A percentile compares a stretch with the other conserved stretches of the same genome.
Evolutionary conservation across 2,888 invertebrate species (phyloP).

Genomic region (Euplagia quadripunctaria): DNA sequence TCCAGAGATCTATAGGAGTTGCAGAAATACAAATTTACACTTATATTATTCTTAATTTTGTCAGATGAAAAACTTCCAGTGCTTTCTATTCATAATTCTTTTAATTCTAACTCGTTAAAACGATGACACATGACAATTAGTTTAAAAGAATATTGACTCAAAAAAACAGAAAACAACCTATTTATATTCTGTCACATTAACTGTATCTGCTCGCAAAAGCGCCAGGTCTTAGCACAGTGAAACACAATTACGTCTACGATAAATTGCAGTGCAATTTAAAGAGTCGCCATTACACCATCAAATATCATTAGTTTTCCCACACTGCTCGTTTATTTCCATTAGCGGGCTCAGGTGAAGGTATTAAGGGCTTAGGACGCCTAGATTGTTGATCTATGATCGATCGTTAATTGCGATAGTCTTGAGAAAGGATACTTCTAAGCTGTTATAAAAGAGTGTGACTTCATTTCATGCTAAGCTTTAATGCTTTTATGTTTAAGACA

Average conservation of each 20-base stretch:
- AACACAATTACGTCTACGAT: constrained; percentile 45
- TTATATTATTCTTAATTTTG: neutral
- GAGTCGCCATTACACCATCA: constrained; percentile 56
- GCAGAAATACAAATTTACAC: neutral
- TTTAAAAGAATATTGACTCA: neutral
- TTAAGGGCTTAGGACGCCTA: constrained; percentile 30
- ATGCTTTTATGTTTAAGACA: neutral
- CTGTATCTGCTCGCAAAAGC: neutral
- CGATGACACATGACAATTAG: no score
- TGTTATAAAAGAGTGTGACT: neutral
- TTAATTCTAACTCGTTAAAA: neutral
- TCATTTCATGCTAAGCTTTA: neutral
- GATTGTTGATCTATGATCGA: constrained; percentile 25
- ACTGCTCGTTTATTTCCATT: constrained; percentile 70
- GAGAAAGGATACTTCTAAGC: neutral
- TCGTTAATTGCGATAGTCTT: neutral
- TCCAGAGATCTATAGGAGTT: no score
- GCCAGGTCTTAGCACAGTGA: constrained; percentile 17
- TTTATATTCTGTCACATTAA: neutral
- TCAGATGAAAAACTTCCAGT: neutral
- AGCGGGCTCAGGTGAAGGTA: constrained; percentile 34
- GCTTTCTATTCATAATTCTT: neutral
- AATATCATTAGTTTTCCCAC: constrained; percentile 69
- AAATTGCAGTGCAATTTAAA: constrained; percentile 52
- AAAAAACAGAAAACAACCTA: neutral